Evolutionary conservation across 2,888 invertebrate species (phyloP).

Genomic region (Folsomia manolachei): DNA sequence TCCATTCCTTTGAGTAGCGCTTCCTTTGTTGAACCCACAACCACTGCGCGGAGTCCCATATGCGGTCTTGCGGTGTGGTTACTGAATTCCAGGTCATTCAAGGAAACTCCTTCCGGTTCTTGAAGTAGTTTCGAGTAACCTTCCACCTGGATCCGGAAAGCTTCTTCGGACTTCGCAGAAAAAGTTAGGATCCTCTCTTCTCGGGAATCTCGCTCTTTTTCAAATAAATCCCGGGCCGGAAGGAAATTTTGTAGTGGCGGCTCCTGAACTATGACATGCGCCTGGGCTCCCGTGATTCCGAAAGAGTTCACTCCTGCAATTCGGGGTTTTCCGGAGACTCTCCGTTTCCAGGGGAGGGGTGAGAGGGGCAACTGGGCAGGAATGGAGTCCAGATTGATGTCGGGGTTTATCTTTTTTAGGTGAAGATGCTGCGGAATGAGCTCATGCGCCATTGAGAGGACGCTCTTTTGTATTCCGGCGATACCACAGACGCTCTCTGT

Average conservation of each 20-base stretch:
- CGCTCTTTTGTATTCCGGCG: slow-evolving; percentile 14
- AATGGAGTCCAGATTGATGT: slow-evolving; percentile 1
- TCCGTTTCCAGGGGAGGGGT: neutral
- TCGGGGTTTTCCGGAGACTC: slow-evolving; percentile 3
- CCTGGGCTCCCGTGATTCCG: slow-evolving; percentile 14
- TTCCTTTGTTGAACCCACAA: neutral
- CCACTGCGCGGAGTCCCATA: slow-evolving; percentile 4
- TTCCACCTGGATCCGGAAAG: neutral
- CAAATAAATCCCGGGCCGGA: neutral
- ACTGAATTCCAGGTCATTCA: slow-evolving; percentile 15
- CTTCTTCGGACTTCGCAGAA: slow-evolving; percentile 10
- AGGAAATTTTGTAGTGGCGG: neutral
- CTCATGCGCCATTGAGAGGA: slow-evolving; percentile 24
- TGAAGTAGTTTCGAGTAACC: slow-evolving; percentile 24
- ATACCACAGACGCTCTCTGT: slow-evolving; percentile 13
- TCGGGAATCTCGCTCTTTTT: neutral
- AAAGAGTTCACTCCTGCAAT: slow-evolving; percentile 17
- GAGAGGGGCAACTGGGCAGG: slow-evolving; percentile 4
- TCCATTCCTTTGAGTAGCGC: neutral
- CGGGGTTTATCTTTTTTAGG: slow-evolving; percentile 25
- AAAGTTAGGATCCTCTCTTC: slow-evolving; percentile 7
- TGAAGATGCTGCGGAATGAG: slow-evolving; percentile 24
- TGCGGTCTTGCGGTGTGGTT: slow-evolving; percentile 17
- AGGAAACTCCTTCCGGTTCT: slow-evolving; percentile 16
- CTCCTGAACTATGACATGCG: slow-evolving; percentile 12